A percentile compares a stretch with the other conserved stretches of the same genome.
phyloP scores from a whole-genome alignment of 2,113 vertebrate species.

The Seriola dumerili region DNA sequence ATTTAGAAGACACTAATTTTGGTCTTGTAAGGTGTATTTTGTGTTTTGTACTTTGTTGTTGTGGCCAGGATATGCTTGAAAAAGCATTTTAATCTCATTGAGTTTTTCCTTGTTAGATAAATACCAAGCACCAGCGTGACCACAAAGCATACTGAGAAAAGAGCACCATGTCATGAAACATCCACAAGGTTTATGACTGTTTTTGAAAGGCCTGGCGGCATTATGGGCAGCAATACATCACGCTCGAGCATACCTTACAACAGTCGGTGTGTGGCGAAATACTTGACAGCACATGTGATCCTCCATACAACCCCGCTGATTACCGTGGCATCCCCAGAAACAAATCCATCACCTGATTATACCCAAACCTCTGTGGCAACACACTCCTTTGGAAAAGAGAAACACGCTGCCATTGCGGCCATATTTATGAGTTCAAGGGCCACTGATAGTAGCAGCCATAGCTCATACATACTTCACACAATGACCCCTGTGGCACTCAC shows the following conservation, averaged over 20 bases:
- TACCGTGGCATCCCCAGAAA: constrained; percentile 58
- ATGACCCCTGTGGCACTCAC: constrained; percentile 36
- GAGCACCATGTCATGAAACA: constrained; percentile 1
- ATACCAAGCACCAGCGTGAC: constrained; percentile 35
- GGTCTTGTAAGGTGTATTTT: too few relatives aligned
- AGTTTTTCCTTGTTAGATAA: constrained; percentile 32
- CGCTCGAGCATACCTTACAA: constrained; percentile 23
- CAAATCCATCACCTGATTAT: constrained; percentile 75
- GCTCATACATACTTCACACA: constrained; percentile 33
- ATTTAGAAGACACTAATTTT: background rate
- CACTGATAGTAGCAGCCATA: constrained; percentile 29
- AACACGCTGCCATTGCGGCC: constrained; percentile 65
- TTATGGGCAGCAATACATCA: constrained; percentile 58
- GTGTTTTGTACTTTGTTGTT: background rate
- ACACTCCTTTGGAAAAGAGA: constrained; percentile 45
- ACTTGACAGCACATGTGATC: constrained; percentile 58
- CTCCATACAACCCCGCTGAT: constrained; percentile 45
- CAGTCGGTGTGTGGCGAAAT: constrained; percentile 40
- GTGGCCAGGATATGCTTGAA: constrained; percentile 2
- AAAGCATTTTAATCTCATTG: constrained; percentile 25
- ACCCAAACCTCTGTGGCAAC: constrained; percentile 51
- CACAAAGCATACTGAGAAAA: constrained; percentile 27
- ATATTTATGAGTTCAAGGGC: constrained; percentile 60
- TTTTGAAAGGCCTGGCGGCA: constrained; percentile 47
- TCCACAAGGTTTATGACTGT: constrained; percentile 55